phyloP scores from a whole-genome alignment of 2,797 vertebrate genomes.

The Notolepis coatsorum region DNA sequence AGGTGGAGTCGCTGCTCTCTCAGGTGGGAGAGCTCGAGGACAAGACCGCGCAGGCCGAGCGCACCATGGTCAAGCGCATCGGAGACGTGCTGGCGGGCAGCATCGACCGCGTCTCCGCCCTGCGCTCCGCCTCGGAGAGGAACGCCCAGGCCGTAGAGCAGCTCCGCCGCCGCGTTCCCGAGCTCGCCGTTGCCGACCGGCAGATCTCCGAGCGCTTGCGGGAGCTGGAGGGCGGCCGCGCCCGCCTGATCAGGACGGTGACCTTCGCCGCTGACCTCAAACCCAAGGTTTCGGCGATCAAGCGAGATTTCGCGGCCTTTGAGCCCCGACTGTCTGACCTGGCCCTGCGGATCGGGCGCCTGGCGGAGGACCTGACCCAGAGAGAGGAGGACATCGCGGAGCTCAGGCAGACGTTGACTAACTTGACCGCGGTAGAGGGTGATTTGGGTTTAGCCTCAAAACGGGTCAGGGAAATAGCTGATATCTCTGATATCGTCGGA shows the following conservation, averaged over 20 bases:
- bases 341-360: slow-evolving; percentile 86
- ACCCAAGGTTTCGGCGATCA: slow-evolving; percentile 89
- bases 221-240: slow-evolving; percentile 88
- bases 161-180: slow-evolving; percentile 73
- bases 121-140: slow-evolving; percentile 82
- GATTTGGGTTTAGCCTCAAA: slow-evolving; percentile 57
- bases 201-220: slow-evolving; percentile 79
- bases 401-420: slow-evolving; percentile 84
- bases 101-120: slow-evolving; percentile 85
- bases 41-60: slow-evolving; percentile 83
- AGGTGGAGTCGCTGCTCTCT: slow-evolving; percentile 82
- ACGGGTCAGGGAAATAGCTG: slow-evolving; percentile 56
- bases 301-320: slow-evolving; percentile 85
- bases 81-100: slow-evolving; percentile 88
- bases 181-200: slow-evolving; percentile 76
- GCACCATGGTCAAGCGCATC: slow-evolving; percentile 84
- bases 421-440: slow-evolving; percentile 77
- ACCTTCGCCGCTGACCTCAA: slow-evolving; percentile 92
- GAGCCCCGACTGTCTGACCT: slow-evolving; percentile 89
- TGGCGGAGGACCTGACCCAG: slow-evolving; percentile 85
- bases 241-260: slow-evolving; percentile 87
- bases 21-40: slow-evolving; percentile 85
- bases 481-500: slow-evolving; percentile 37
- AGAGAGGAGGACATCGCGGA: slow-evolving; percentile 84
- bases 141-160: slow-evolving; percentile 81